These are phyloP conservation scores for Archips xylosteana DNA, from an alignment of 2,888 invertebrate genomes.

Conservation along the genomic window DNA sequence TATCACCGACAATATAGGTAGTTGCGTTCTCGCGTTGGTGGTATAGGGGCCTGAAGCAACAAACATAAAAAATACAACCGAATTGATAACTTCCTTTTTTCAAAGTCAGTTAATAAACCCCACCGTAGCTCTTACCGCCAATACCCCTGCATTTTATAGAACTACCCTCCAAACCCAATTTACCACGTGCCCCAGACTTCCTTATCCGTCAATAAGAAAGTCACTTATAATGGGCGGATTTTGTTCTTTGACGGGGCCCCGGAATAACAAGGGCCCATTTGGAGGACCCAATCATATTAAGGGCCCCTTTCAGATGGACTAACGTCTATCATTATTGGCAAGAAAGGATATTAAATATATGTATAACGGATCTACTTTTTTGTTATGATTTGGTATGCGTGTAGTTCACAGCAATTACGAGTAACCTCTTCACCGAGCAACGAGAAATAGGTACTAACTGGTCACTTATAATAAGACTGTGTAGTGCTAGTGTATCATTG, in stretches of 20 bases:
- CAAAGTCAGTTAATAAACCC: no score
- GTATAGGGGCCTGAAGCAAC: no score
- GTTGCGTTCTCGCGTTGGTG: no score
- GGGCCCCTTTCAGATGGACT: not conserved
- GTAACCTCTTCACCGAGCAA: no score
- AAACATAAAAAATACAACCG: no score
- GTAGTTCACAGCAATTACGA: no score
- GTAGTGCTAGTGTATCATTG: no score
- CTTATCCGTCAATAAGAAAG: not conserved
- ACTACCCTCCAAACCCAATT: not conserved
- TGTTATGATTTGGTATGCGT: not conserved
- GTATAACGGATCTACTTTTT: not conserved
- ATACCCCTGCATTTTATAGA: not conserved
- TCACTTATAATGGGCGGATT: conserved; percentile 8
- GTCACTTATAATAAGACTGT: no score
- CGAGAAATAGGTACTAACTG: no score
- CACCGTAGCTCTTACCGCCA: not conserved
- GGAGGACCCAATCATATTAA: conserved; percentile 20
- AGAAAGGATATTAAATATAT: not conserved
- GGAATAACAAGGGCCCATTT: conserved; percentile 13
- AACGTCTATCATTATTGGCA: conserved; percentile 6
- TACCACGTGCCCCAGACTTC: not conserved
- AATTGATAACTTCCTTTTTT: no score
- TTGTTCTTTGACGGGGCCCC: conserved; percentile 2
- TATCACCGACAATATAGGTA: no score